Evolutionary conservation across 2,888 invertebrate genomes (phyloP), one percentile per base, ranked within the genome.

Genomic region (Oxyscelio sp.): DNA sequence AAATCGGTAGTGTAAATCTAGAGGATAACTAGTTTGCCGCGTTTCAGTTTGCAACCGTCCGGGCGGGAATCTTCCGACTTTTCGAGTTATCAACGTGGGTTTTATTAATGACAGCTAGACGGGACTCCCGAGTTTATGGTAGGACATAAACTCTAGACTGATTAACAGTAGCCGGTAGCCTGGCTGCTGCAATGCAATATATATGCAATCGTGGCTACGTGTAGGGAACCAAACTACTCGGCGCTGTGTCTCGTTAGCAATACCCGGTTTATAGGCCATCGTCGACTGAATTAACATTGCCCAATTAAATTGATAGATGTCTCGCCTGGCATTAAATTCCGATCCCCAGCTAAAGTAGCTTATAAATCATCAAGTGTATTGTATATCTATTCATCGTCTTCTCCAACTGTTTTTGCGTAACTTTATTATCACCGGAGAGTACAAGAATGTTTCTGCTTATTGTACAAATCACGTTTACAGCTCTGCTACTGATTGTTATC

Each of bases 251-350:
- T 92, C 93, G 93, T 93, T 93, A 92, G 92, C 91, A 89, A 91
- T 91, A 90, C 90, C 87, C 88, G 90, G 90, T 94, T 94, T 94
- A 94, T 94, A 92, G 94, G 91, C 93, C 93, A 94, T 94, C 93
- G 93, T 93, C 93, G 92, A 91, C 91, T 92, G 91, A 93, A 94
- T 93, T 93, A 94, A 94, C 94, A 94, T 93, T 93, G 92, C 91
- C 93, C 94, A 93, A 94, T 94, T 94, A 93, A 94, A 94, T 94
- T 93, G 94, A 93, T 94, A 93, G 94, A 94, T 93, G 93, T 92
- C 92, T 89, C 89, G 88, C 77, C 86, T 74, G 85, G 85, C 91
- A 89, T 93, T 93, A 93, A 92, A 93, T 91, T 90, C 83, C 89
- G 86, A 88, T 90, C 84, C 88, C 86, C 88, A 82, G 86, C 88